Base-by-base conservation (phyloP, 2,797 vertebrate genomes). In the Glyptemys insculpta region DNA sequence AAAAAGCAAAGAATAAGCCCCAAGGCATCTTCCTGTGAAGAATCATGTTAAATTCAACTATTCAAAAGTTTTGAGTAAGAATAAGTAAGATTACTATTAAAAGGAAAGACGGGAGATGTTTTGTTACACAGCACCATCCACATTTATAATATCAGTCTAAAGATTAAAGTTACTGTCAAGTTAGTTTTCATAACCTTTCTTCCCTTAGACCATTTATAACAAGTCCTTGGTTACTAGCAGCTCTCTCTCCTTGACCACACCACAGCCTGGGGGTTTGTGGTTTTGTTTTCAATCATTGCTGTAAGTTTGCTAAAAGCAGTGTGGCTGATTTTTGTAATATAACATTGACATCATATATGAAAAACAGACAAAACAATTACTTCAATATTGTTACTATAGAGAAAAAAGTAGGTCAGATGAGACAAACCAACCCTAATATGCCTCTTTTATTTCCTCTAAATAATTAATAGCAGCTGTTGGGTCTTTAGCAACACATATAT, bases 21-120 rank as follows among this genome's bases (percentile, higher is more conserved):
- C 95, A 96, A 95, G 88, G 92, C 41, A 85, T 83, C 87, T 72
- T 72, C 21, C n/a, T 57, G 79, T 82, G 87, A 91, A 53, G 91
- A 88, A 31, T 31, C 86, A 23, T 85, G 68, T 72, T 72, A 91
- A 93, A 86, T 34, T 89, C 90, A 57, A 83, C 1, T 31, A 59
- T 79, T 90, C 94, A 72, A 59, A 76, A 47, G 86, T 41, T 2
- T 1, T 9, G 92, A 62, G 18, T 56, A 96, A 85, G 76, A 95
- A 25, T 18, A 50, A 21, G 8, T 16, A 93, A 83, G 11, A 5
- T 2, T 12, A 53, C 57, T 91, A 85, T 81, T 84, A 29, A 0
- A 1, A 78, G 53, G 21, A 62, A n/a, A 84, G 81, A 80, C 92
- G 81, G 16, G 83, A 15, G 88, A 14, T 19, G 9, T 72, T 72